Conservation (phyloP, 2,888 invertebrate genomes). For the Rhaphigaster nebulosa region DNA sequence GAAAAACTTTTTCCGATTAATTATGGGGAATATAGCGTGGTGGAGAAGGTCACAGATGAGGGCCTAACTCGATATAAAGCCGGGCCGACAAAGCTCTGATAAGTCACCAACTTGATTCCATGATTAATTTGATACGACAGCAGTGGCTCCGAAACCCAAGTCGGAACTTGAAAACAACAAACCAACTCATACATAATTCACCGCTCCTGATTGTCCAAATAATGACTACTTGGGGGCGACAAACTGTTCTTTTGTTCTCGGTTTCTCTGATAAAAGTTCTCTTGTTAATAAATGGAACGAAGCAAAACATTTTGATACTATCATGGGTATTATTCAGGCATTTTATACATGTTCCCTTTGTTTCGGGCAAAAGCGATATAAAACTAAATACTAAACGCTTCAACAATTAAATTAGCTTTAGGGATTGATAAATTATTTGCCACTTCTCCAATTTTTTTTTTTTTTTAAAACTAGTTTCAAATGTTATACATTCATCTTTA, state of each 20-base stretch:
- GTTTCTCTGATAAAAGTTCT: background rate
- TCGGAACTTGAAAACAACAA: conserved; percentile 35
- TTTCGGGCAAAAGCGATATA: background rate
- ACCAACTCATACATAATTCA: conserved; percentile 42
- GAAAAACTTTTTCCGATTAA: conserved; percentile 18
- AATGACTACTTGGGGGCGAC: background rate
- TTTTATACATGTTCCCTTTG: background rate
- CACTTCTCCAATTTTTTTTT: no score
- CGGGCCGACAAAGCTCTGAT: background rate
- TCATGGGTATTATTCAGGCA: background rate
- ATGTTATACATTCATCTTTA: no score
- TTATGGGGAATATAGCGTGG: conserved; percentile 14
- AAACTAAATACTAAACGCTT: background rate
- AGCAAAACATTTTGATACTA: background rate
- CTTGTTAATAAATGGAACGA: conserved; percentile 5
- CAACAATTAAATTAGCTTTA: background rate
- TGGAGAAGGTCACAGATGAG: conserved; percentile 20
- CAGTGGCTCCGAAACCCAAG: background rate
- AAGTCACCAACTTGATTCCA: conserved; percentile 33
- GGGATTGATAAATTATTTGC: no score
- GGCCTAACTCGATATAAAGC: conserved; percentile 17
- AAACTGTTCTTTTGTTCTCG: conserved; percentile 6
- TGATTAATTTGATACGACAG: background rate
- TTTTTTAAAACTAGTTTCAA: no score
- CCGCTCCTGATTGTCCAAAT: conserved; percentile 17